Conservation (phyloP, 2,113 vertebrate species). For the Benitochromis conjunctus region DNA sequence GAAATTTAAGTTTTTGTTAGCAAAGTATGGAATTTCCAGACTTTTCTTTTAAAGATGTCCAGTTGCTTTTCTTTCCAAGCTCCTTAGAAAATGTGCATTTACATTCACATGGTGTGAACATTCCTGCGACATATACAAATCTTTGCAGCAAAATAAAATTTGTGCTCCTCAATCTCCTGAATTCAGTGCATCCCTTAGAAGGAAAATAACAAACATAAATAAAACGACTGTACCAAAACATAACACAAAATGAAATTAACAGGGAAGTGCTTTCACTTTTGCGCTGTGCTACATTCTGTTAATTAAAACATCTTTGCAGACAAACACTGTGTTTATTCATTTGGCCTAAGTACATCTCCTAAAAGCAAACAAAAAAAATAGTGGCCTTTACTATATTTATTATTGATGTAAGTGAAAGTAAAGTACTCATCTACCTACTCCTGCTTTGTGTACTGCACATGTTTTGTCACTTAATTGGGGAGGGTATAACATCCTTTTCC, state of each 20-base stretch:
- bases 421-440: not conserved
- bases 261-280: not conserved
- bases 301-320: not conserved
- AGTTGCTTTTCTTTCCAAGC: too few species aligned
- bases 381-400: not conserved
- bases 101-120: too few species aligned
- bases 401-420: not conserved
- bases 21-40: too few species aligned
- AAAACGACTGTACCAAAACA: not conserved
- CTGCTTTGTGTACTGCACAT: not conserved
- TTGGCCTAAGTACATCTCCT: not conserved
- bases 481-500: not conserved
- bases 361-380: not conserved
- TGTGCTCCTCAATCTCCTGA: not conserved
- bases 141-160: not conserved
- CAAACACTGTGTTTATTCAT: not conserved
- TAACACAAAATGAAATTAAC: not conserved
- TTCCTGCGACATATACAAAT: too few species aligned
- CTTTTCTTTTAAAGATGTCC: too few species aligned
- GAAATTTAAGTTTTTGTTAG: too few species aligned
- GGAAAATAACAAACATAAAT: not conserved
- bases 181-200: not conserved
- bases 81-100: too few species aligned
- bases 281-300: not conserved
- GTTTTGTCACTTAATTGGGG: not conserved